A percentile compares a stretch with the other conserved stretches of the same genome.
These are phyloP conservation scores for Poecile atricapillus DNA, from an alignment of 2,113 vertebrate genomes.

Conservation along the genomic window DNA sequence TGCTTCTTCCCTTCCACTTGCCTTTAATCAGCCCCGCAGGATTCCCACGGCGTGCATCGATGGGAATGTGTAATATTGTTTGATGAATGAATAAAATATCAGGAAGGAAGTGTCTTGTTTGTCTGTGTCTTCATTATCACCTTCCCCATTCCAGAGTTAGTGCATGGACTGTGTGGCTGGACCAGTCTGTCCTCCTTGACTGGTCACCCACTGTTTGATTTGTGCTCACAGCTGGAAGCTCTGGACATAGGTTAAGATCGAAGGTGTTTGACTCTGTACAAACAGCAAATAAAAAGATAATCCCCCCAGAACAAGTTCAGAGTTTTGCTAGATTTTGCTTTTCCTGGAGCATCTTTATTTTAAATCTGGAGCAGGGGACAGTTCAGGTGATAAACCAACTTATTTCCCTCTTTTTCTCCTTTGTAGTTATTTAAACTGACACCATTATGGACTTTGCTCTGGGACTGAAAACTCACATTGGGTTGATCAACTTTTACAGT, in stretches of 20 bases:
- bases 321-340: background rate
- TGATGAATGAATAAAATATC: slow-evolving; percentile 61
- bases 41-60: background rate
- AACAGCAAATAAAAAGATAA: slow-evolving; percentile 2
- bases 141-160: background rate
- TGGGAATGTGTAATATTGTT: background rate
- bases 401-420: background rate
- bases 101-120: slow-evolving; percentile 30
- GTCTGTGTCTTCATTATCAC: slow-evolving; percentile 49
- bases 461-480: background rate
- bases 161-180: background rate
- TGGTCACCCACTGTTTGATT: background rate
- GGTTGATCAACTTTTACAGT: background rate
- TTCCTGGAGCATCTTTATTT: background rate
- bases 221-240: background rate
- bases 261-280: background rate
- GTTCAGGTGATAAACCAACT: background rate
- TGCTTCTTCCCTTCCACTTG: background rate
- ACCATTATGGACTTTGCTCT: background rate
- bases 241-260: background rate
- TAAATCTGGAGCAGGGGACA: background rate
- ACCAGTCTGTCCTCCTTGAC: background rate
- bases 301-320: background rate
- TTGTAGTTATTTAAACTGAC: background rate
- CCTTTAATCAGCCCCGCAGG: background rate